A percentile compares a stretch with the other conserved stretches of the same genome.
Evolutionary conservation across 2,888 invertebrate species (phyloP).

Genomic region (Mechanitis mazaeus): DNA sequence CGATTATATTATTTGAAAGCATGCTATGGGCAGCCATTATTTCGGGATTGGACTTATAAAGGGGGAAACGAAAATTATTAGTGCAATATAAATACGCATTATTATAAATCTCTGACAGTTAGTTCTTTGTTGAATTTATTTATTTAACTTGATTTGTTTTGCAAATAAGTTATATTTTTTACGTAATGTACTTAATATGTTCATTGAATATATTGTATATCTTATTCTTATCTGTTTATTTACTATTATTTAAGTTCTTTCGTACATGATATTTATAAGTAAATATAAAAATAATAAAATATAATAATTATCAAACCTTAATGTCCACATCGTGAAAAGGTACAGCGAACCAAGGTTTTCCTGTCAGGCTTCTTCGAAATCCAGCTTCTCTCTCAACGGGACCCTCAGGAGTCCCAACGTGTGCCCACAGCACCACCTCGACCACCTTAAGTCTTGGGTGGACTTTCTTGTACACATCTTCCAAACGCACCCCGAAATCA

Average conservation of each 20-base stretch:
- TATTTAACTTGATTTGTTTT: neutral
- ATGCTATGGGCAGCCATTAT: too few relatives aligned
- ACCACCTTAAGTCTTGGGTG: constrained; percentile 78
- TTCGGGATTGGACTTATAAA: too few relatives aligned
- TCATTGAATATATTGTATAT: neutral
- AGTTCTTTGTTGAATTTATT: constrained; percentile 5
- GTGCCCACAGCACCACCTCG: constrained; percentile 83
- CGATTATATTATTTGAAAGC: too few relatives aligned
- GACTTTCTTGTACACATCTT: constrained; percentile 74
- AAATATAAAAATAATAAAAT: neutral
- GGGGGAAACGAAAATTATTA: neutral
- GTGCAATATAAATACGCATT: constrained; percentile 8
- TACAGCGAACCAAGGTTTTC: constrained; percentile 83
- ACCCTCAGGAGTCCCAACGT: constrained; percentile 74
- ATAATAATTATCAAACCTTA: constrained; percentile 66
- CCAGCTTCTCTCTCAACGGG: constrained; percentile 80
- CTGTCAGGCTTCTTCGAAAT: constrained; percentile 78
- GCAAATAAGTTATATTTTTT: neutral
- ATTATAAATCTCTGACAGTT: constrained; percentile 8
- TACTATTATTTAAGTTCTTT: too few relatives aligned
- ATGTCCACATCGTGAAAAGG: constrained; percentile 83
- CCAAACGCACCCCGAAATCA: constrained; percentile 80
- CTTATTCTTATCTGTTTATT: too few relatives aligned
- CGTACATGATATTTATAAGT: neutral
- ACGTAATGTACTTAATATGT: neutral